Evolutionary conservation across 2,888 invertebrate species (phyloP), one percentile per base, ranked within the genome.

Genomic region (Lamellibrachia columna): DNA sequence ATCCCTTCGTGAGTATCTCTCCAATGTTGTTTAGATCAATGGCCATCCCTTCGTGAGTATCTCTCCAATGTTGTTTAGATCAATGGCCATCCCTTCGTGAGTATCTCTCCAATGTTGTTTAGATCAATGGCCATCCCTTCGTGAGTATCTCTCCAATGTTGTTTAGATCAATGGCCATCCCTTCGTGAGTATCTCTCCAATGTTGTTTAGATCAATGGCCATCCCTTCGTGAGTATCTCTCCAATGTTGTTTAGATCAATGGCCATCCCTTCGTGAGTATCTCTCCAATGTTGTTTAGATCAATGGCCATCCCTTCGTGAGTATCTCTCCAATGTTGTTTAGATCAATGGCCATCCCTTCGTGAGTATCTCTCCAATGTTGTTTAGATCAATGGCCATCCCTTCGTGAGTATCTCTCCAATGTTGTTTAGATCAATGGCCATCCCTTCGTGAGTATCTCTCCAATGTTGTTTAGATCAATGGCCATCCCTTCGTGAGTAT

Each of bases 11-110:
- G n/a, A 75, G 75, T 75, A 1, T 55, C 7, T 22, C 40, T n/a
- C n/a, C n/a, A n/a, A n/a, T n/a, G n/a, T n/a, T n/a, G n/a, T 6
- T 92, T 15, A 28, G 90, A n/a, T 22, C 91, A 8, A 92, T 28
- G n/a, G 53, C 91, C 53, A 91, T 91, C 22, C 91, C 91, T 9
- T 53, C 58, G 91, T 75, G n/a, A 75, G 75, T 75, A 1, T 55
- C 7, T 22, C 40, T n/a, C n/a, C n/a, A n/a, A n/a, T n/a, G n/a
- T n/a, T n/a, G n/a, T 6, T 92, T 15, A 28, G 90, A n/a, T 22
- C 91, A 8, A 92, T 28, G n/a, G 53, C 91, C 53, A 91, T 91
- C 22, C 91, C 91, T 9, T 53, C 58, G 91, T 75, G n/a, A 75
- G 75, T 75, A 1, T 55, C 7, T 22, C 40, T n/a, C n/a, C n/a